These are phyloP conservation scores for Metacarcinus magister DNA, from an alignment of 2,888 invertebrate species.

Conservation along the genomic window DNA sequence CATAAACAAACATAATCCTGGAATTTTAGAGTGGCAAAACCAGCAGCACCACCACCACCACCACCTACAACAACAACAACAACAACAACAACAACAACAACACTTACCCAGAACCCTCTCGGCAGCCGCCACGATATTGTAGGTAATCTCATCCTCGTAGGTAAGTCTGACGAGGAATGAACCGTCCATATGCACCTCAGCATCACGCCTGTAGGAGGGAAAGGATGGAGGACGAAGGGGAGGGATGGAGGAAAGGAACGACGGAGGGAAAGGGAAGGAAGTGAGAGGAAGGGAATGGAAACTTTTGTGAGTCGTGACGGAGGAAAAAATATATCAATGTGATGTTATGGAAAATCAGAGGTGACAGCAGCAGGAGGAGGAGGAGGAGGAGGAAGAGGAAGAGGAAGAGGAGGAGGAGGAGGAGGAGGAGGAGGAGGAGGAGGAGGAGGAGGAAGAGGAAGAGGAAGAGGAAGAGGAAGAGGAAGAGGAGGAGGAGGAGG, in stretches of 20 bases:
- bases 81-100: not conserved
- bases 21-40: too few species aligned
- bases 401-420: not conserved
- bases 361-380: not conserved
- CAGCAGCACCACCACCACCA: not conserved
- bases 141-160: slow-evolving; percentile 97
- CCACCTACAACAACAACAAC: not conserved
- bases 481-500: not conserved
- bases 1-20: not conserved
- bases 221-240: not conserved
- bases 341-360: not conserved
- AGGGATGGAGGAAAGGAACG: not conserved
- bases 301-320: not conserved
- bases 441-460: not conserved
- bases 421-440: not conserved
- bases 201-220: slow-evolving; percentile 90
- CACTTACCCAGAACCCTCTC: slow-evolving; percentile 94
- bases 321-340: not conserved
- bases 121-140: slow-evolving; percentile 95
- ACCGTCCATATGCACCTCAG: slow-evolving; percentile 96
- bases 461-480: not conserved
- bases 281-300: not conserved
- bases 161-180: slow-evolving; percentile 97
- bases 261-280: too few species aligned
- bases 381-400: not conserved